Percentiles rank a stretch among this genome's conserved stretches.
Conservation (phyloP, 1,140 invertebrate species). For the Drosophila auraria region DNA sequence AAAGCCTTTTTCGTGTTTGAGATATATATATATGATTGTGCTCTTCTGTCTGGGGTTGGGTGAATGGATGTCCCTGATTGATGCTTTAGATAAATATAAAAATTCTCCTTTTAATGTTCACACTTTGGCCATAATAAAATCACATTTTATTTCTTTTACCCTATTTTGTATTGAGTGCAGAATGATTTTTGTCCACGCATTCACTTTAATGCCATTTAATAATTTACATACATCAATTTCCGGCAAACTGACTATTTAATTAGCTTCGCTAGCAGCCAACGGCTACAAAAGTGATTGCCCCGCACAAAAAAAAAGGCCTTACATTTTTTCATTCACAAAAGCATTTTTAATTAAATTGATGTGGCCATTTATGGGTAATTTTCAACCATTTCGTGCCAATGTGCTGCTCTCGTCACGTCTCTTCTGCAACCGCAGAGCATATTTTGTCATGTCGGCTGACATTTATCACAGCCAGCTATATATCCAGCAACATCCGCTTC, state of each 20-base stretch:
- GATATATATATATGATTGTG: no score
- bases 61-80: not conserved
- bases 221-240: constrained; percentile 20
- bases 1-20: not conserved
- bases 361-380: constrained; percentile 36
- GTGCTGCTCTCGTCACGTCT: constrained; percentile 23
- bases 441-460: constrained; percentile 45
- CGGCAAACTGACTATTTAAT: constrained; percentile 24
- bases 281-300: not conserved
- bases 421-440: constrained; percentile 27
- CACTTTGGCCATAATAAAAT: not conserved
- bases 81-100: not conserved
- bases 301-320: not conserved
- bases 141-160: not conserved
- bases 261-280: not conserved
- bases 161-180: not conserved
- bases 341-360: constrained; percentile 50
- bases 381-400: constrained; percentile 13
- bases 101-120: not conserved
- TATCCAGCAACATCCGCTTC: constrained; percentile 18
- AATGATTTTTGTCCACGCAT: not conserved
- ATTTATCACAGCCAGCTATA: constrained; percentile 42
- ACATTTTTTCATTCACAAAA: constrained; percentile 2
- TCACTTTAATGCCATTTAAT: constrained; percentile 13
- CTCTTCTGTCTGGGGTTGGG: not conserved